Evolutionary conservation across 2,888 invertebrate genomes (phyloP).

Genomic region (Eupithecia subfuscata): DNA sequence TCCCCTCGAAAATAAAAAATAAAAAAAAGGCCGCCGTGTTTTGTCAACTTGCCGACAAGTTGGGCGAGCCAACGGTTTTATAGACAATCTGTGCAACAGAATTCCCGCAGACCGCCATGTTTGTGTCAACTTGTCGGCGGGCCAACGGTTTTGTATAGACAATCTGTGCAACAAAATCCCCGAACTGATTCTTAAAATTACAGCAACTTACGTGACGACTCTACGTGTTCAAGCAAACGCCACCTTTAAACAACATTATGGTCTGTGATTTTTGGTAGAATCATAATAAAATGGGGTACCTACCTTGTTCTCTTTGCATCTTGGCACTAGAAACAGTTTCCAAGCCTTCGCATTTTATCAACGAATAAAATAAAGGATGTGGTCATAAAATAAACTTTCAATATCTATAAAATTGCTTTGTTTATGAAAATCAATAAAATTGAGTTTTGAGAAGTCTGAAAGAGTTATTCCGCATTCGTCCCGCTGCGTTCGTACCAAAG

Average conservation of each 20-base stretch:
- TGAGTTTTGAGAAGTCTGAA: not conserved
- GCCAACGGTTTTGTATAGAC: not conserved
- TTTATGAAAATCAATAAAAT: not conserved
- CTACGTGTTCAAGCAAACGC: not conserved
- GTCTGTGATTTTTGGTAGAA: conserved; percentile 26
- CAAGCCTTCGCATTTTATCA: conserved; percentile 6
- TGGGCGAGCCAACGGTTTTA: too few species aligned
- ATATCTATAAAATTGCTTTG: not conserved
- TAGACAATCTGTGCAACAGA: too few species aligned
- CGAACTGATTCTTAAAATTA: not conserved
- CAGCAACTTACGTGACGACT: not conserved
- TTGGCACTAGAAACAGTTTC: conserved; percentile 18
- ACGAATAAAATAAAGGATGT: conserved; percentile 10
- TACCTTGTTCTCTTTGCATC: conserved; percentile 20
- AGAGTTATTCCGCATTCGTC: too few species aligned
- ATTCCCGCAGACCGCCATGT: too few species aligned
- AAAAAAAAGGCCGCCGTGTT: too few species aligned
- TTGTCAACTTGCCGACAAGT: too few species aligned
- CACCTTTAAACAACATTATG: conserved; percentile 24
- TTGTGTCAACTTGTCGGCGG: not conserved
- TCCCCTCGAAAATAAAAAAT: too few species aligned
- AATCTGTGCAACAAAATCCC: not conserved
- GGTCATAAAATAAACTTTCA: conserved; percentile 3
- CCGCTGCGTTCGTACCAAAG: too few species aligned
- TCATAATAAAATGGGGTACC: conserved; percentile 22